Evolutionary conservation across 2,113 vertebrate species (phyloP), one percentile per base, ranked within the genome.

Genomic region (Galbula dea): DNA sequence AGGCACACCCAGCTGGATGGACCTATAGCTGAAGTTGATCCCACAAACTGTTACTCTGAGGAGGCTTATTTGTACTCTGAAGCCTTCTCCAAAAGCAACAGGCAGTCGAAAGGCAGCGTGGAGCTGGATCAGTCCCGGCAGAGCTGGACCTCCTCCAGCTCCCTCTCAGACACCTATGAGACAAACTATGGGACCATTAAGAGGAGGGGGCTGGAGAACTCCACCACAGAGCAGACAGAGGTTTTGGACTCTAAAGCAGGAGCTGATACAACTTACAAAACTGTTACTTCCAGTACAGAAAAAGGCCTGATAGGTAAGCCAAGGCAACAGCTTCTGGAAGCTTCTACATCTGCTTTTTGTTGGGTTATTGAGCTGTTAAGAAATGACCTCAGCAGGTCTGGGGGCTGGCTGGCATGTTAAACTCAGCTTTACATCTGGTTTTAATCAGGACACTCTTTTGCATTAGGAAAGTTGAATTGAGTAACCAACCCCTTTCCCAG

Each of bases 271-370:
- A 88, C 96, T 85, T 99, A 99, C 97, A 99, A 99, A 98, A 99
- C 98, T 59, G 97, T 99, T 94, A 99, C 99, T 52, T 99, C 99
- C 4, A 99, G 98, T 97, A 99, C 99, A 92, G 99, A 99, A 43
- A 99, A 98, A 96, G 99, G 99, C 93, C 98, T 99, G 73, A 99
- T 99, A 98, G 99, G 99, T 99, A 98, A 98, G 98, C 78, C 78
- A 14, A 98, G 97, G 88, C 81, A 71, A 46, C 39, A 59, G 82
- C 30, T 52, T 10, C 0, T 43, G 85, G 78, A 80, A 94, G 89
- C 91, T 76, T 80, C 79, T 71, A 10, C 78, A 77, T 83, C 68
- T 96, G 93, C 36, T 91, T 90, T 62, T 37, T 30, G 23, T 88
- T 95, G 91, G 82, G 84, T 58, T 90, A 37, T 41, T 22, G 74